These are phyloP conservation scores for Druceiella hillmani DNA, from an alignment of 2,888 invertebrate genomes.

Conservation along the genomic window DNA sequence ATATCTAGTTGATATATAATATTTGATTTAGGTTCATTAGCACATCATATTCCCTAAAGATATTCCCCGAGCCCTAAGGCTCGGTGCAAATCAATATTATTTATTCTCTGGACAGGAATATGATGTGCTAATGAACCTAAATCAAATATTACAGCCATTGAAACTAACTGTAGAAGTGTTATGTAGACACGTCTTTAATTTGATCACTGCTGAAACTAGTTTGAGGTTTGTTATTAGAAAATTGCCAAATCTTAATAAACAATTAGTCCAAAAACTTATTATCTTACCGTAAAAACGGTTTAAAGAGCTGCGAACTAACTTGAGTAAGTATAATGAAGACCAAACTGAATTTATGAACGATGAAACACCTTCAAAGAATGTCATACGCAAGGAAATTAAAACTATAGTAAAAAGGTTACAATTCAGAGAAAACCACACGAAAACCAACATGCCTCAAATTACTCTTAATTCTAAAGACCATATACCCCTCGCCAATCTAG, in stretches of 20 bases:
- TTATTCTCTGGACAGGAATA: too few relatives aligned
- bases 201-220: neutral
- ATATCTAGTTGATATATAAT: neutral
- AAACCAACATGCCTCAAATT: too few relatives aligned
- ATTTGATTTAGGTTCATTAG: too few relatives aligned
- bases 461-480: too few relatives aligned
- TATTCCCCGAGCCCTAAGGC: too few relatives aligned
- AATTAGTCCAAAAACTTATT: neutral
- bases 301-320: neutral
- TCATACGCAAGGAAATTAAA: neutral
- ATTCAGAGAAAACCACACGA: too few relatives aligned
- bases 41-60: too few relatives aligned
- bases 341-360: neutral
- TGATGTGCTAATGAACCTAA: constrained; percentile 1
- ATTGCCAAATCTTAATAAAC: neutral
- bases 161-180: neutral
- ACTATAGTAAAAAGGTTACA: neutral
- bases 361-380: constrained; percentile 1
- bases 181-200: neutral
- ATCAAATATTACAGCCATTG: neutral
- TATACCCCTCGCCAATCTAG: too few relatives aligned
- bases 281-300: neutral
- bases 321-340: neutral
- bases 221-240: neutral
- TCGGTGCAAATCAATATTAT: constrained; percentile 1